phyloP scores from a whole-genome alignment of 2,113 vertebrate species.

The Anarhynchus alexandrinus region DNA sequence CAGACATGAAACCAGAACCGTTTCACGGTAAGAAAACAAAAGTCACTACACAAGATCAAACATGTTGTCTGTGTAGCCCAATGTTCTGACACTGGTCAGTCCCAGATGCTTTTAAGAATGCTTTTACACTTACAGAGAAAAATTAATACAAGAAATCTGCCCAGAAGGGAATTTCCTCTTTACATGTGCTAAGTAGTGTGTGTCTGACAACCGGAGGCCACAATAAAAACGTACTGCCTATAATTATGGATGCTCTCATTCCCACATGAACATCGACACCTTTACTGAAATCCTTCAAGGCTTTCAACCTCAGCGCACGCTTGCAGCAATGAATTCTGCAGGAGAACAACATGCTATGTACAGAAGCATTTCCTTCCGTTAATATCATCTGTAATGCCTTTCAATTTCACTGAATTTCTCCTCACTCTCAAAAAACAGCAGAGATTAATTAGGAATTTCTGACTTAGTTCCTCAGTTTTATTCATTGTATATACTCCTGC shows the following conservation, averaged over 20 bases:
- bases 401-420: neutral
- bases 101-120: neutral
- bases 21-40: neutral
- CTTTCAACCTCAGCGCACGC: neutral
- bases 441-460: neutral
- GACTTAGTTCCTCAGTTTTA: neutral
- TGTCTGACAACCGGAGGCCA: neutral
- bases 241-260: neutral
- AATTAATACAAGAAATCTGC: neutral
- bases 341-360: neutral
- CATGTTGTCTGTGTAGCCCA: fast-evolving
- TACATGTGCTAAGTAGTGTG: fast-evolving
- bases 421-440: neutral
- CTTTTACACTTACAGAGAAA: neutral
- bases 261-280: neutral
- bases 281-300: neutral
- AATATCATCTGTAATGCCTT: fast-evolving
- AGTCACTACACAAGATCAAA: fast-evolving
- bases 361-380: neutral
- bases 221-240: fast-evolving
- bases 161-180: neutral
- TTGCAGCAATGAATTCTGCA: neutral
- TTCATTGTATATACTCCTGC: neutral
- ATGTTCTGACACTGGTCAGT: neutral
- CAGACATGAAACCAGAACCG: neutral